These are phyloP conservation scores for Xyrauchen texanus DNA, from an alignment of 2,113 vertebrate genomes.

Conservation along the genomic window DNA sequence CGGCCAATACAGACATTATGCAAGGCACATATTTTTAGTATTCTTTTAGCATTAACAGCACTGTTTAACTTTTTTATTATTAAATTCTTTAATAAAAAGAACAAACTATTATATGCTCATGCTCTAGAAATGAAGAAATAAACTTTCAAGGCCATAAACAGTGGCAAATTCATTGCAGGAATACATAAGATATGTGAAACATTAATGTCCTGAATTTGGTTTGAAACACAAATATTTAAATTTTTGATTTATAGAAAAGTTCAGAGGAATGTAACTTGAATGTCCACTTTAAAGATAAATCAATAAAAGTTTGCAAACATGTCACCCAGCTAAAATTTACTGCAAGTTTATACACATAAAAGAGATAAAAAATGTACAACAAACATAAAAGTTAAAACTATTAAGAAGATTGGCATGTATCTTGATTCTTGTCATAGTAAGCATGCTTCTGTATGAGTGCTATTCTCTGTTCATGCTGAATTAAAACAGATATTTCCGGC, in stretches of 20 bases:
- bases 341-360: background rate
- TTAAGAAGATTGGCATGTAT: background rate
- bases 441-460: background rate
- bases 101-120: background rate
- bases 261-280: background rate
- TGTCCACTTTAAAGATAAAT: background rate
- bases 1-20: conserved; percentile 25
- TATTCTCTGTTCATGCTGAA: background rate
- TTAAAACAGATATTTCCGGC: conserved; percentile 88
- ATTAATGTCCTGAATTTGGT: too few species aligned
- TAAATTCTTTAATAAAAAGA: background rate
- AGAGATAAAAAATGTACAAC: too few species aligned
- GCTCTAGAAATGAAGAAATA: background rate
- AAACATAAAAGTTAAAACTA: background rate
- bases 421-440: background rate
- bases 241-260: background rate
- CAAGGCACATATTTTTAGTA: background rate
- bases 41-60: background rate
- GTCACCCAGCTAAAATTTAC: background rate
- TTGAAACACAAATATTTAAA: too few species aligned
- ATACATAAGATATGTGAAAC: too few species aligned
- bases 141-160: too few species aligned
- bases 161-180: too few species aligned
- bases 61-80: background rate
- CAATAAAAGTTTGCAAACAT: background rate